Evolutionary conservation across 2,888 invertebrate species (phyloP), one percentile per base, ranked within the genome.

Genomic region (Leucophenga maculata): DNA sequence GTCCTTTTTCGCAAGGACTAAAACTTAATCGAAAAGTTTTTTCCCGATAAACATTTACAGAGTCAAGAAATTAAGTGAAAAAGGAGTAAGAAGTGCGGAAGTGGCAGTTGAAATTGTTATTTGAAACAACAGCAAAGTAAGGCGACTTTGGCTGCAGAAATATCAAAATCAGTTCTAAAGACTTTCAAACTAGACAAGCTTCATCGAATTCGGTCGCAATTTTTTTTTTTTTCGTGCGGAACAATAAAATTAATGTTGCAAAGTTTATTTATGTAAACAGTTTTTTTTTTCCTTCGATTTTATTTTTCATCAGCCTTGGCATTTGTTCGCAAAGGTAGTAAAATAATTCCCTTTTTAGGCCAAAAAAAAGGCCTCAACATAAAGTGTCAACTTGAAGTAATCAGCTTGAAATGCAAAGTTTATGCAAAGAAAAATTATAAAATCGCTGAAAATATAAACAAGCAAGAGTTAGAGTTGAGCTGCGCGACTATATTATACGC

Each of bases 1-100:
- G 3, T 39, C 8, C 11, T 11, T 39, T 39, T 39, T 39, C 11
- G 39, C 8, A 74, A 75, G 72, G 69, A 60, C 32, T 69, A 66
- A 77, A 84, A 84, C 81, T 84, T 83, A 79, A 81, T 83, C 83
- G 80, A 76, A 81, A 84, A 79, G 76, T 80, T 84, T 83, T 73
- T 70, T 69, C 59, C 66, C 69, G 68, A 69, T 71, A 69, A 76
- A 74, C 78, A 73, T 76, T 73, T 72, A 16, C 65, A 55, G 9
- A 59, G 32, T 14, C 59, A 55, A 66, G 54, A 52, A 66, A 18
- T 39, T 39, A 39, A 39, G 11, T 39, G 39, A 39, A 39, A 39
- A 39, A 39, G 9, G 39, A 39, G 8, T 8, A 39, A 39, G 32
- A 32, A 32, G 11, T 39, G 39, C 39, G 39, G 39, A 39, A 39